A percentile compares a stretch with the other conserved stretches of the same genome.
Conservation (phyloP, 2,113 vertebrate genomes). For the Xenopus borealis region DNA sequence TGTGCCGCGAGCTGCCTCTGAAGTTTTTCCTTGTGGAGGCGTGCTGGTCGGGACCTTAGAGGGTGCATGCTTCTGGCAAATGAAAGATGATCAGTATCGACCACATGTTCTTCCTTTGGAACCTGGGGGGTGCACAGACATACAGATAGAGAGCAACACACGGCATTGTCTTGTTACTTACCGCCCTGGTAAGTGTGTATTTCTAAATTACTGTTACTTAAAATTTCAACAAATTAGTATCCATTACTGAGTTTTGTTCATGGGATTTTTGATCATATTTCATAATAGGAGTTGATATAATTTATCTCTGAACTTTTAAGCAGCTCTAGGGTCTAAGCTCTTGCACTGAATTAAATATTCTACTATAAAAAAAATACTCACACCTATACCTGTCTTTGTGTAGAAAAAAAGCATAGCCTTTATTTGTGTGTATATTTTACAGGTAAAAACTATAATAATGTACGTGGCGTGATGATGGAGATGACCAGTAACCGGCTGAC, state of each 20-base stretch:
- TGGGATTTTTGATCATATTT: too few species aligned
- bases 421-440: neutral
- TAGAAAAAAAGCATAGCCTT: too few species aligned
- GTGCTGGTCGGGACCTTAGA: slow-evolving; percentile 87
- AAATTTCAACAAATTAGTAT: too few species aligned
- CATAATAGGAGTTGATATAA: too few species aligned
- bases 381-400: too few species aligned
- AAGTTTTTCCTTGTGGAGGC: slow-evolving; percentile 79
- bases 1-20: slow-evolving; percentile 77
- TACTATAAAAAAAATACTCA: too few species aligned
- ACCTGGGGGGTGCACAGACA: slow-evolving; percentile 77
- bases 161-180: slow-evolving; percentile 90
- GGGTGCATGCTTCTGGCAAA: slow-evolving; percentile 90
- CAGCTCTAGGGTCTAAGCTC: too few species aligned
- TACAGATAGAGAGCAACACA: slow-evolving; percentile 83
- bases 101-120: slow-evolving; percentile 85
- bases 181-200: slow-evolving; percentile 71
- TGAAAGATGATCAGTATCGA: slow-evolving; percentile 62
- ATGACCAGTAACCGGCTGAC: slow-evolving; percentile 69
- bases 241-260: too few species aligned
- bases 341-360: too few species aligned
- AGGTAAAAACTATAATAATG: slow-evolving; percentile 78
- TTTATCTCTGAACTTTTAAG: too few species aligned
- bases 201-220: too few species aligned
- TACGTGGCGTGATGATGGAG: slow-evolving; percentile 87